phyloP scores from a whole-genome alignment of 2,888 invertebrate species.

The Himalopsyche tibetana region DNA sequence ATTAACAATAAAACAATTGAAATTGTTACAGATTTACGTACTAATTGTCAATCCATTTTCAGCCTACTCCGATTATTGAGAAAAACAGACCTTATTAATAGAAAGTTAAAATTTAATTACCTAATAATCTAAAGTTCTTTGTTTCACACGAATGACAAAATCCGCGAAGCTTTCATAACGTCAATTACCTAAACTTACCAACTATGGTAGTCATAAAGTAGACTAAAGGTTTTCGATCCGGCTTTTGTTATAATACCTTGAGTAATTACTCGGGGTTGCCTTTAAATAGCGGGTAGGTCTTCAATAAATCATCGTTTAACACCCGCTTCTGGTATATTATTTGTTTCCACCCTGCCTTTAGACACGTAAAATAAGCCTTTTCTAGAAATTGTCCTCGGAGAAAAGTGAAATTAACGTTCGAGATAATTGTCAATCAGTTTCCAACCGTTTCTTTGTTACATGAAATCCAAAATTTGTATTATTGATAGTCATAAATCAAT shows the following conservation, averaged over 20 bases:
- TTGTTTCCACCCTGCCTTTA: constrained; percentile 49
- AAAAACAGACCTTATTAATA: too few relatives aligned
- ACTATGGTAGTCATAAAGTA: constrained; percentile 52
- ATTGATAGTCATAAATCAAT: too few relatives aligned
- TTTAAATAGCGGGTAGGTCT: constrained; percentile 54
- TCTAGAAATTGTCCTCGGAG: constrained; percentile 20
- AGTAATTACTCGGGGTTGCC: constrained; percentile 61
- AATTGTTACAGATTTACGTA: too few relatives aligned
- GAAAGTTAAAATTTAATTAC: neutral
- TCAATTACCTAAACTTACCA: constrained; percentile 47
- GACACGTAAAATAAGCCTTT: constrained; percentile 44
- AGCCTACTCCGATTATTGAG: too few relatives aligned
- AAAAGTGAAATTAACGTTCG: constrained; percentile 36
- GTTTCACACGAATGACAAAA: neutral
- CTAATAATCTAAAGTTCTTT: neutral
- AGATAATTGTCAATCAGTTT: neutral
- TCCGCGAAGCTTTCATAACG: constrained; percentile 29
- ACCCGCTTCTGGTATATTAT: constrained; percentile 47
- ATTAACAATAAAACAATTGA: too few relatives aligned
- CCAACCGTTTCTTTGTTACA: neutral
- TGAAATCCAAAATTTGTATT: neutral
- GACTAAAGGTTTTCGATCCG: constrained; percentile 61
- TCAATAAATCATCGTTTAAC: constrained; percentile 62
- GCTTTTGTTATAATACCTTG: constrained; percentile 61
- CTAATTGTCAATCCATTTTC: too few relatives aligned